Conservation (phyloP, 2,797 vertebrate genomes). For the Notolepis coatsorum region DNA sequence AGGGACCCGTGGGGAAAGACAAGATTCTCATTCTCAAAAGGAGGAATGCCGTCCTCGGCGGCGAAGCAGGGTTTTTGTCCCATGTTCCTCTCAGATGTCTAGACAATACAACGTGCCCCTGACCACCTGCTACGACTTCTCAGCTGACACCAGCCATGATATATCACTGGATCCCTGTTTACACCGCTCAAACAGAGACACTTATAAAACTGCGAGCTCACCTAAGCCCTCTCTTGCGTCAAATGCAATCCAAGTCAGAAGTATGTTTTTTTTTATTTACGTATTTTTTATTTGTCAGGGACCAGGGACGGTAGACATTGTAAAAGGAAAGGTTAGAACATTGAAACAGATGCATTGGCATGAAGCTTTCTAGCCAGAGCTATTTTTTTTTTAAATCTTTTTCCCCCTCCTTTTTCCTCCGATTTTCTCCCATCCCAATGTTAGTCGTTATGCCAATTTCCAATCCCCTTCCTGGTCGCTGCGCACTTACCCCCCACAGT, state of each 20-base stretch:
- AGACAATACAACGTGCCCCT: constrained; percentile 65
- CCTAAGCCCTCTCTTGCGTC: constrained; percentile 38
- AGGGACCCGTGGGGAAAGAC: constrained; percentile 41
- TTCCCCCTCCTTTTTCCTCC: too few species aligned
- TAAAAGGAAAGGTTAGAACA: too few species aligned
- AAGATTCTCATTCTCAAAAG: constrained; percentile 63
- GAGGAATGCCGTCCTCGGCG: constrained; percentile 48
- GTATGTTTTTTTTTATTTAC: too few species aligned
- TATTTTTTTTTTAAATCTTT: too few species aligned
- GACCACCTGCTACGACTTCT: constrained; percentile 75
- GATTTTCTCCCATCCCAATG: too few species aligned
- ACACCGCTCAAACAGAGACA: constrained; percentile 58
- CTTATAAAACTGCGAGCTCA: constrained; percentile 42
- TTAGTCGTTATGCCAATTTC: too few species aligned
- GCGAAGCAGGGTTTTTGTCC: constrained; percentile 63
- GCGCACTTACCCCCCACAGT: too few species aligned
- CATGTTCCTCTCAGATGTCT: constrained; percentile 61
- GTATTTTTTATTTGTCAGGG: too few species aligned
- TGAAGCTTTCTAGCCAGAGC: too few species aligned
- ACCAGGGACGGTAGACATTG: too few species aligned
- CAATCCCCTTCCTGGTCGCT: too few species aligned
- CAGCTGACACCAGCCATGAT: constrained; percentile 64
- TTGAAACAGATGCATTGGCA: too few species aligned
- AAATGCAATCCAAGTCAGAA: constrained; percentile 39
- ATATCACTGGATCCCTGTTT: constrained; percentile 64